These are phyloP conservation scores for Spheniscus humboldti DNA, from an alignment of 2,797 vertebrate genomes.

Conservation along the genomic window DNA sequence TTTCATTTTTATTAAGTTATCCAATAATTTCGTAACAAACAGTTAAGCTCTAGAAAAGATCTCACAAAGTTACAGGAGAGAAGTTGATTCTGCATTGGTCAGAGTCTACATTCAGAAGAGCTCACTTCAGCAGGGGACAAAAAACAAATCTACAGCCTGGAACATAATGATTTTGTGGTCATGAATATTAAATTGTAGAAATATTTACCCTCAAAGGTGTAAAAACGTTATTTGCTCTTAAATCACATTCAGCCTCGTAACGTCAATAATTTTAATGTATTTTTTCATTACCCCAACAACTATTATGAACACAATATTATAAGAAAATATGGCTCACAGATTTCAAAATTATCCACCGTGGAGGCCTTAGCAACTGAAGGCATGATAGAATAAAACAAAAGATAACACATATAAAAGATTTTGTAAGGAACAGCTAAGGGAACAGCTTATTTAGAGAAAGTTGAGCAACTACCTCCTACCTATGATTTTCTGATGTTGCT, in stretches of 20 bases:
- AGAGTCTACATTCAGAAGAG: neutral
- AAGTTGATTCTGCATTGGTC: neutral
- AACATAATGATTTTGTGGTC: neutral
- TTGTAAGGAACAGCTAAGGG: neutral
- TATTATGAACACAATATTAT: neutral
- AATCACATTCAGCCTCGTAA: neutral
- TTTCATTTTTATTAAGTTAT: conserved; percentile 44
- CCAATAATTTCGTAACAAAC: conserved; percentile 19
- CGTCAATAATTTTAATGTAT: neutral
- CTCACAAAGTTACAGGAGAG: neutral
- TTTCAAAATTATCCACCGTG: neutral
- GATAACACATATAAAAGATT: neutral
- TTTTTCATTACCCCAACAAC: neutral
- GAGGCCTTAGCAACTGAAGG: neutral
- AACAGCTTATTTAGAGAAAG: neutral
- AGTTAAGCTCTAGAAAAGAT: neutral
- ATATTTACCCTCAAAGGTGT: neutral
- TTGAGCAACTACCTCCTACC: neutral
- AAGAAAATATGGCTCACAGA: neutral
- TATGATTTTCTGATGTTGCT: neutral
- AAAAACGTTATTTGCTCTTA: neutral
- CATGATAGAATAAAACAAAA: neutral
- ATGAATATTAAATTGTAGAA: neutral
- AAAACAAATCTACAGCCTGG: neutral
- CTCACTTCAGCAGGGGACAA: neutral